phyloP scores from a whole-genome alignment of 2,113 vertebrate species.

The Tupaia tana region DNA sequence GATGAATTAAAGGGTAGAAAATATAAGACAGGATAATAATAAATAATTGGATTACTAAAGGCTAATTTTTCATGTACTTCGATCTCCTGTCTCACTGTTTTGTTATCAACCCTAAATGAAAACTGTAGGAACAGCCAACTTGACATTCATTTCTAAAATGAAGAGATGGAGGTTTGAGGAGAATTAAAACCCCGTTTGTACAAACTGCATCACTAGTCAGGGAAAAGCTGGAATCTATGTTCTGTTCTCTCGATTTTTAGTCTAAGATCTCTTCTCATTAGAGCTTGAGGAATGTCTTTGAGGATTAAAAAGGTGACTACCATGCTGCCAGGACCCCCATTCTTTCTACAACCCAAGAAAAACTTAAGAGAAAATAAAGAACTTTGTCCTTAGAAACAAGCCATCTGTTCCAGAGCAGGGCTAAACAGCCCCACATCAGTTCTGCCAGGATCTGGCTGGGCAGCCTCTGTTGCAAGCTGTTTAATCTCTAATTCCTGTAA shows the following conservation, averaged over 20 bases:
- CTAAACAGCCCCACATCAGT: constrained; percentile 42
- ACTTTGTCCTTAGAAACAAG: constrained; percentile 64
- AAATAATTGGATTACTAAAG: neutral
- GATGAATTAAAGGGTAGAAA: neutral
- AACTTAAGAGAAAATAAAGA: constrained; percentile 71
- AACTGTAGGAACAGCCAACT: neutral
- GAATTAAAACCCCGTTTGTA: neutral
- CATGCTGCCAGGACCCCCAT: neutral
- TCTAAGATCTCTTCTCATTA: constrained; percentile 56
- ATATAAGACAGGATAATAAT: neutral
- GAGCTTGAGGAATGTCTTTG: constrained; percentile 51
- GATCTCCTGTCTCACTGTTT: neutral
- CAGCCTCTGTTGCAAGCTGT: constrained; percentile 65
- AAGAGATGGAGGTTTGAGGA: neutral
- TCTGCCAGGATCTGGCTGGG: constrained; percentile 76
- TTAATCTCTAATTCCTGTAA: constrained; percentile 70
- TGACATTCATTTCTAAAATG: constrained; percentile 17
- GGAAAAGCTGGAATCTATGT: neutral
- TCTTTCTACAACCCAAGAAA: constrained; percentile 65
- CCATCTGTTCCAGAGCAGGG: constrained; percentile 71
- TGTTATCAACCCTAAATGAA: neutral
- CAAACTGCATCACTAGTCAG: neutral
- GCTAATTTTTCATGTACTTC: neutral
- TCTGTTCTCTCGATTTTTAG: constrained; percentile 1
- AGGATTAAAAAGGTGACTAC: neutral